Percentiles rank a stretch among this genome's conserved stretches.
phyloP scores from a whole-genome alignment of 1,140 invertebrate species.

The Portunus trituberculatus region DNA sequence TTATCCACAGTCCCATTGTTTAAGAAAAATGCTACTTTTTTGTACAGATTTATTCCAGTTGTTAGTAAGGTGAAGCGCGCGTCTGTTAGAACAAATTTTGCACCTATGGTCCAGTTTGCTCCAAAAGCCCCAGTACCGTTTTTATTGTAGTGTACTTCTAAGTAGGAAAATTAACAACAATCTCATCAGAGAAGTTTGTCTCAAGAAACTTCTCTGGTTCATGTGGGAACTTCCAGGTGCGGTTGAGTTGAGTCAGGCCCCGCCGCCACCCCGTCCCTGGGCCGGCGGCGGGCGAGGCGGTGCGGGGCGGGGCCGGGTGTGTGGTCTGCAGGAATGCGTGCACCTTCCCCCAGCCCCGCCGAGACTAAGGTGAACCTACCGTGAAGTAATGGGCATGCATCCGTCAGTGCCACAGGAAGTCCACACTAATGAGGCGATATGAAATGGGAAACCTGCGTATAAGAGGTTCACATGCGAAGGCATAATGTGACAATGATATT shows the following conservation, averaged over 20 bases:
- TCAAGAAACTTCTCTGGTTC: not conserved
- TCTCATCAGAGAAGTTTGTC: not conserved
- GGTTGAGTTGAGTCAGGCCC: not conserved
- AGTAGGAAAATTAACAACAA: not conserved
- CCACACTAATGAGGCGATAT: not conserved
- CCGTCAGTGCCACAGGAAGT: not conserved
- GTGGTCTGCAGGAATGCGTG: not conserved
- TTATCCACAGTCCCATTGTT: not conserved
- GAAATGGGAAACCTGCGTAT: not conserved
- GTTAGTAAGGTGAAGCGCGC: not conserved
- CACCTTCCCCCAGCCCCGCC: not conserved
- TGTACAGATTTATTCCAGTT: not conserved
- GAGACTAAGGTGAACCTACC: not conserved
- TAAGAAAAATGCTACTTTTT: not conserved
- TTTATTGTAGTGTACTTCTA: not conserved
- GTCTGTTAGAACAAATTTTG: not conserved
- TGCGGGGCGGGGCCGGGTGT: not conserved
- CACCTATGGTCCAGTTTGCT: not conserved
- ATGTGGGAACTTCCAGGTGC: not conserved
- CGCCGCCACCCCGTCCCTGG: too few relatives aligned
- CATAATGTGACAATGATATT: conserved; percentile 37
- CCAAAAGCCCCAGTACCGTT: not conserved
- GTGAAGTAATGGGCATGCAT: not conserved
- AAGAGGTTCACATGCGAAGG: not conserved
- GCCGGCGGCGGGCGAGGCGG: not conserved